Conservation (phyloP, 2,888 invertebrate species). For the Parnassius glacialis region DNA sequence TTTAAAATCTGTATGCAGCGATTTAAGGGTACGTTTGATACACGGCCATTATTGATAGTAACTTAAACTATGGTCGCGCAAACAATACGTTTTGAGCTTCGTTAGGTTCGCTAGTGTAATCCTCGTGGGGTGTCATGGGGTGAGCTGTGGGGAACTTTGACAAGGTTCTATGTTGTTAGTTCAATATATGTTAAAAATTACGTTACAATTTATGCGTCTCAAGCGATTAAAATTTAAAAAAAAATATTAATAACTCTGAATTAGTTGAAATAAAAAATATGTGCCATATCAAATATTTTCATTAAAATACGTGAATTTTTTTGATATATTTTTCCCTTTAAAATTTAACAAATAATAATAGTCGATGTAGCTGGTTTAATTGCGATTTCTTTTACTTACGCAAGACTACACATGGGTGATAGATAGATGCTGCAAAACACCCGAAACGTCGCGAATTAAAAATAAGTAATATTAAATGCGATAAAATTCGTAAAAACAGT, state of each 20-base stretch:
- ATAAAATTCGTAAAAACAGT: too few species aligned
- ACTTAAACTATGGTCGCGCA: conserved; percentile 60
- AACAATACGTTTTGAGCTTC: conserved; percentile 72
- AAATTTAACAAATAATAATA: too few species aligned
- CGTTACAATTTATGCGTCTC: too few species aligned
- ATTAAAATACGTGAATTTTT: too few species aligned
- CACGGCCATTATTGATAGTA: conserved; percentile 57
- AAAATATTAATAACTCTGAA: not conserved
- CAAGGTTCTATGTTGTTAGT: conserved; percentile 2
- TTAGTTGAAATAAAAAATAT: conserved; percentile 3
- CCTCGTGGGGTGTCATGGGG: conserved; percentile 36
- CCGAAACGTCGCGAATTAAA: too few species aligned
- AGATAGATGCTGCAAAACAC: too few species aligned
- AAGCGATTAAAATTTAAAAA: not conserved
- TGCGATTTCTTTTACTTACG: too few species aligned
- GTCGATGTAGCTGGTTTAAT: too few species aligned
- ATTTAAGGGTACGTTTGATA: conserved; percentile 32
- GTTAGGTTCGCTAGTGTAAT: conserved; percentile 46
- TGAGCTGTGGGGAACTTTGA: conserved; percentile 5
- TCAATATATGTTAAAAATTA: not conserved
- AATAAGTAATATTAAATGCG: too few species aligned
- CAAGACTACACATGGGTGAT: too few species aligned
- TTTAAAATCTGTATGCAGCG: conserved; percentile 19
- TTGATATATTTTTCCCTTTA: too few species aligned
- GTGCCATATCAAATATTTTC: too few species aligned